phyloP scores from a whole-genome alignment of 2,797 vertebrate species.

The Leuciscus waleckii region DNA sequence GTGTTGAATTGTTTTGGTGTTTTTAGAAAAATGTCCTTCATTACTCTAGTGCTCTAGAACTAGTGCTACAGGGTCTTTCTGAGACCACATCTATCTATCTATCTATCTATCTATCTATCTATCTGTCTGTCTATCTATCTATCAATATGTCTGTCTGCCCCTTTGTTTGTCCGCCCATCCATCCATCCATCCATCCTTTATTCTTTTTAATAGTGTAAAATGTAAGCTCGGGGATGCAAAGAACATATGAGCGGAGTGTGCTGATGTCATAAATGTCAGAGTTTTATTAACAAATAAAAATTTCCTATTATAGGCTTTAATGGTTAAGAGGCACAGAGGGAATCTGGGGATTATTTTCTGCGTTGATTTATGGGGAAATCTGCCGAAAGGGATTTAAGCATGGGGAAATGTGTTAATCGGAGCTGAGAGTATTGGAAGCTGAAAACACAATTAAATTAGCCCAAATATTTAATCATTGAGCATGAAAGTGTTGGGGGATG shows the following conservation, averaged over 20 bases:
- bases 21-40: not conserved
- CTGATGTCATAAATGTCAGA: slow-evolving; percentile 14
- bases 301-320: slow-evolving; percentile 7
- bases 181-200: too few relatives aligned
- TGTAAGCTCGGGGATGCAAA: not conserved
- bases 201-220: not conserved
- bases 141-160: too few relatives aligned
- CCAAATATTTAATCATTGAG: not conserved
- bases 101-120: too few relatives aligned
- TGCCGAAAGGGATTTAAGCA: not conserved
- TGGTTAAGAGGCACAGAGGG: not conserved
- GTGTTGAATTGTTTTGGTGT: not conserved
- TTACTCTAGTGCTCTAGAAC: not conserved
- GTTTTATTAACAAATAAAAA: slow-evolving; percentile 19
- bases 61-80: not conserved
- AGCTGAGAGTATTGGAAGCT: slow-evolving; percentile 11
- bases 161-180: too few relatives aligned
- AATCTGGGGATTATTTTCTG: slow-evolving; percentile 19
- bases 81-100: not conserved
- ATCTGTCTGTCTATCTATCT: too few relatives aligned
- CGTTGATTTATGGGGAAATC: not conserved
- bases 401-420: slow-evolving; percentile 12
- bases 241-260: not conserved
- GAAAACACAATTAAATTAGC: slow-evolving; percentile 29
- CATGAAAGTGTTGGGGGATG: slow-evolving; percentile 7